phyloP scores from a whole-genome alignment of 2,113 vertebrate genomes.

The Malurus cyaneus region DNA sequence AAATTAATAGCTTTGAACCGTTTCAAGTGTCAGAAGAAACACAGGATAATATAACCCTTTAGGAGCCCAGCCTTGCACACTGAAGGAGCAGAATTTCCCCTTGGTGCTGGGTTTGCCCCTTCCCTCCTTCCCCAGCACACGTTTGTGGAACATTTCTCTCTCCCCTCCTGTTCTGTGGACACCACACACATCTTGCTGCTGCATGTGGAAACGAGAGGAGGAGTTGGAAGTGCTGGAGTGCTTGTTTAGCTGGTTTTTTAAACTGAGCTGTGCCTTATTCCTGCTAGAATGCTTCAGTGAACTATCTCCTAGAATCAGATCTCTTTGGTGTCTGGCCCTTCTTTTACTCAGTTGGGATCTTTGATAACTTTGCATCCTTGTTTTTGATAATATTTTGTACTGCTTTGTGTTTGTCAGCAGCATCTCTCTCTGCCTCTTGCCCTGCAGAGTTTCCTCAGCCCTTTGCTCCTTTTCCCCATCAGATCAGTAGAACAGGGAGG shows the following conservation, averaged over 20 bases:
- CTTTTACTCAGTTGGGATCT: background rate
- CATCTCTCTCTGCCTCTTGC: background rate
- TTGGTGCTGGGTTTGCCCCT: background rate
- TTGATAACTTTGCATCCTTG: background rate
- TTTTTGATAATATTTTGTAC: background rate
- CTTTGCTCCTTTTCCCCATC: background rate
- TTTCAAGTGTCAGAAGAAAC: constrained; percentile 79
- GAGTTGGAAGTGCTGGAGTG: background rate
- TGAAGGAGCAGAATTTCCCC: background rate
- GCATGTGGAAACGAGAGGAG: background rate
- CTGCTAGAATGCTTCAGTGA: background rate
- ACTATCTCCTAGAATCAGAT: background rate
- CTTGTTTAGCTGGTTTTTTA: background rate
- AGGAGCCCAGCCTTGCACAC: constrained; percentile 6
- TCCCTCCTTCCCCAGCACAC: background rate
- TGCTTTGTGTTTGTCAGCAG: background rate
- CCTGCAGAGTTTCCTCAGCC: background rate
- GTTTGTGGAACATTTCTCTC: background rate
- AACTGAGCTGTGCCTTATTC: background rate
- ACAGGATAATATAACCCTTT: constrained; percentile 62
- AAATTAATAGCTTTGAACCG: constrained; percentile 80
- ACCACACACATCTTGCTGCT: background rate
- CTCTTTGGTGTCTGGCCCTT: background rate
- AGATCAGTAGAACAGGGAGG: background rate
- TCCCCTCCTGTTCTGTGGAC: background rate